phyloP scores from a whole-genome alignment of 2,113 vertebrate species.

The Struthio camelus region DNA sequence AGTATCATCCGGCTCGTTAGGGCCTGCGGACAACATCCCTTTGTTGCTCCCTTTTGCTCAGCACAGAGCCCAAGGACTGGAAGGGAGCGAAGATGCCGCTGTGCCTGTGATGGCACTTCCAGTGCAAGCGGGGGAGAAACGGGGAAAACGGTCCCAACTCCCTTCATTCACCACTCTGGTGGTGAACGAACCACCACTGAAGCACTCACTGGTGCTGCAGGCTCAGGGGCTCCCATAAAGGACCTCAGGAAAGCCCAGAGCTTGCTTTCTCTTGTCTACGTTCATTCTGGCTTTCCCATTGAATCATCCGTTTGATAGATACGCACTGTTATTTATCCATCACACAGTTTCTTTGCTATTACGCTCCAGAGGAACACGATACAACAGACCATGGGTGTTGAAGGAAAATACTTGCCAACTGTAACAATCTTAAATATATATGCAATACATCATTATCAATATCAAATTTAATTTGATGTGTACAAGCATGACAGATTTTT shows the following conservation, averaged over 20 bases:
- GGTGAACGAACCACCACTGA: neutral
- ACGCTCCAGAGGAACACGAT: neutral
- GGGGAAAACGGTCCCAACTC: neutral
- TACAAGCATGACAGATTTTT: conserved; percentile 34
- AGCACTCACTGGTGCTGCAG: neutral
- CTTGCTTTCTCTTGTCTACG: neutral
- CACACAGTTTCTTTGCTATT: neutral
- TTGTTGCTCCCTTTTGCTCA: neutral
- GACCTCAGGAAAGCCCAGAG: neutral
- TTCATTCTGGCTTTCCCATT: neutral
- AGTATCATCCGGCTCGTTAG: neutral
- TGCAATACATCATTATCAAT: neutral
- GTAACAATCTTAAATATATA: neutral
- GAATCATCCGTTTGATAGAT: neutral
- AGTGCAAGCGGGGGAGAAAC: too few relatives aligned
- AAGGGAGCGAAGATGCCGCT: neutral
- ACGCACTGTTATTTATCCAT: fast-evolving
- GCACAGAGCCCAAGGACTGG: neutral
- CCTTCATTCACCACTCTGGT: too few relatives aligned
- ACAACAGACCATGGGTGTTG: neutral
- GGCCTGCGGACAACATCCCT: neutral
- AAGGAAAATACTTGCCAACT: neutral
- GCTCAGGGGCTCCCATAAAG: neutral
- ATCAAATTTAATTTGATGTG: neutral
- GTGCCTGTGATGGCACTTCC: neutral